Evolutionary conservation across 2,113 vertebrate genomes (phyloP), one percentile per base, ranked within the genome.

Genomic region (Oriolus oriolus): DNA sequence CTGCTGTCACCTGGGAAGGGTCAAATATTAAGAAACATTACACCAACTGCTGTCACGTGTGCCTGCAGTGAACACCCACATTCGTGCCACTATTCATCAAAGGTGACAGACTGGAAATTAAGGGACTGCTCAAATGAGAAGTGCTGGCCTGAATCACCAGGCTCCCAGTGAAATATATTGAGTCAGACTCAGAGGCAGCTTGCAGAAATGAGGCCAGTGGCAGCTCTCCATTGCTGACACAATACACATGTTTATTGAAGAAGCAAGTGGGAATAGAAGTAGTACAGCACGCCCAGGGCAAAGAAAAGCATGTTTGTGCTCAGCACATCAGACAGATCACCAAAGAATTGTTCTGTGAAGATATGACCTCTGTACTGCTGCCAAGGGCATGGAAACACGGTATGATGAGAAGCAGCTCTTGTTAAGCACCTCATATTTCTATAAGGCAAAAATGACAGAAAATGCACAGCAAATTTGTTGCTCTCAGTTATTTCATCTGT

Each of bases 291-390:
- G 95, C 90, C 95, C 95, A 89, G 84, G 41, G 87, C 91, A 95
- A 97, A 97, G 91, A 96, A 97, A 93, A 97, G 81, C 11, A 26
- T 93, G 42, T 96, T 97, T 97, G 95, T 96, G 81, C 65, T 91
- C 85, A 82, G 94, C n/a, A 95, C 87, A 95, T 92, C 95, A 89
- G 94, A 95, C 85, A 92, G 92, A 93, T 92, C 95, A 96, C 95
- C 90, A 21, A 85, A 88, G 76, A 96, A 96, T 60, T 95, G 95
- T 90, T 96, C 96, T 94, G 96, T 95, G 95, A 97, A 94, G 86
- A 74, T 90, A 84, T 61, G 63, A 97, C 91, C 93, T 90, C 91
- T 70, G 74, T 82, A 74, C 94, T 94, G 83, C 95, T 97, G 93
- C 93, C 96, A 97, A 93, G 65, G 89, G 86, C 73, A 70, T 45